phyloP scores from a whole-genome alignment of 2,113 vertebrate species.

The Taxidea taxus region DNA sequence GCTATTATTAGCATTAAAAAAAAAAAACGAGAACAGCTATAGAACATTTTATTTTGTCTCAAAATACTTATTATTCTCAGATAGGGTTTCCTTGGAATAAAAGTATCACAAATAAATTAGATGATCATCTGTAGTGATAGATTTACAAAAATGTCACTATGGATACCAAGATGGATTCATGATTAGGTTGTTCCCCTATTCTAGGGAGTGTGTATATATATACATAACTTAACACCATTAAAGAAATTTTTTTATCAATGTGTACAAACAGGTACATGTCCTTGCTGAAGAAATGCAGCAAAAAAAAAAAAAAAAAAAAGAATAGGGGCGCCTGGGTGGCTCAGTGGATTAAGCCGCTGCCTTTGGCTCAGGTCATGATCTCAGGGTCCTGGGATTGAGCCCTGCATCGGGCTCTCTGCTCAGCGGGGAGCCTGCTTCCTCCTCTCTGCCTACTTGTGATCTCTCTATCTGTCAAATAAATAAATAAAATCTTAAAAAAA shows the following conservation, averaged over 20 bases:
- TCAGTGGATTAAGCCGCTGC: no score
- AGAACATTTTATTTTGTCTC: conserved; percentile 33
- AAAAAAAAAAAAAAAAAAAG: not conserved
- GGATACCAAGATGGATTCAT: not conserved
- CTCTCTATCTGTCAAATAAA: no score
- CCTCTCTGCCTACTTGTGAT: no score
- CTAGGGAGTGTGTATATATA: not conserved
- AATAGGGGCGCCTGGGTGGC: no score
- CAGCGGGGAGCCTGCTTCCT: no score
- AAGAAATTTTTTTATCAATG: not conserved
- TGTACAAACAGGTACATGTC: not conserved
- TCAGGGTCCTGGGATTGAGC: no score
- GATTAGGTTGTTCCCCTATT: not conserved
- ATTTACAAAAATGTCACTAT: not conserved
- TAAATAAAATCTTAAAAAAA: no score
- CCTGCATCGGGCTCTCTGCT: no score
- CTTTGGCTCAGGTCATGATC: no score
- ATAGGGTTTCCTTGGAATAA: not conserved
- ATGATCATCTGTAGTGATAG: not conserved
- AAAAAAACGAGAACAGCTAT: not conserved
- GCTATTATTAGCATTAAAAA: not conserved
- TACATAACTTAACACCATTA: not conserved
- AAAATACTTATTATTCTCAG: not conserved
- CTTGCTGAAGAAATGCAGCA: not conserved
- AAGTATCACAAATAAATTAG: conserved; percentile 22